phyloP scores from a whole-genome alignment of 2,797 vertebrate genomes.

The Ctenosaura bakeri region DNA sequence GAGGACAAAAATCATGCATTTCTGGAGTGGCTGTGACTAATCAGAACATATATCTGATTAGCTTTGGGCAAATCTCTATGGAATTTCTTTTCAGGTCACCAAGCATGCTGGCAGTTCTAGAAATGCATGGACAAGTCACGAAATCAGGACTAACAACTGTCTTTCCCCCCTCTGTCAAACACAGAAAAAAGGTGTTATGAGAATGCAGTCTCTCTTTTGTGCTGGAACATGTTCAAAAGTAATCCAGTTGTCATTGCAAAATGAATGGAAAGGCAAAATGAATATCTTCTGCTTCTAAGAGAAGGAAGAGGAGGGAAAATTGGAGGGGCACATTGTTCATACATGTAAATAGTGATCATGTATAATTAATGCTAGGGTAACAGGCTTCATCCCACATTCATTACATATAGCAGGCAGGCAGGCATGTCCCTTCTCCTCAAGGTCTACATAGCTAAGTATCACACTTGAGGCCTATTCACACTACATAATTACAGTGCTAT shows the following conservation, averaged over 20 bases:
- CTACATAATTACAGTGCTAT: too few relatives aligned
- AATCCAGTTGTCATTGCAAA: neutral
- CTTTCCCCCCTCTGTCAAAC: neutral
- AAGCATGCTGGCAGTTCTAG: neutral
- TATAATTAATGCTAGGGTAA: neutral
- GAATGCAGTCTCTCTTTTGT: neutral
- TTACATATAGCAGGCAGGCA: too few relatives aligned
- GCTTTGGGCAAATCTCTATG: slow-evolving; percentile 7
- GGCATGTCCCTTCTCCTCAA: neutral
- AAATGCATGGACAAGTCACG: neutral
- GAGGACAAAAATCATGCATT: neutral
- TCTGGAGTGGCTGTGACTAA: neutral
- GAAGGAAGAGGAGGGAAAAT: neutral
- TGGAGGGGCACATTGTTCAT: neutral
- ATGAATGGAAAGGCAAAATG: neutral
- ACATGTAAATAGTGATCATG: neutral
- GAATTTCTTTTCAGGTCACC: slow-evolving; percentile 14
- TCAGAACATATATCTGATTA: neutral
- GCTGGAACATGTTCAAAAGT: neutral
- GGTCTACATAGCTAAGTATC: too few relatives aligned
- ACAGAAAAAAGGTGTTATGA: slow-evolving; percentile 11
- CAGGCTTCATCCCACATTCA: neutral
- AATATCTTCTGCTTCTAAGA: neutral
- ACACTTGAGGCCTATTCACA: neutral
- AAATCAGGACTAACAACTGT: slow-evolving; percentile 9